These are phyloP conservation scores for Numenius phaeopus DNA, from an alignment of 2,797 vertebrate genomes.

Conservation along the genomic window DNA sequence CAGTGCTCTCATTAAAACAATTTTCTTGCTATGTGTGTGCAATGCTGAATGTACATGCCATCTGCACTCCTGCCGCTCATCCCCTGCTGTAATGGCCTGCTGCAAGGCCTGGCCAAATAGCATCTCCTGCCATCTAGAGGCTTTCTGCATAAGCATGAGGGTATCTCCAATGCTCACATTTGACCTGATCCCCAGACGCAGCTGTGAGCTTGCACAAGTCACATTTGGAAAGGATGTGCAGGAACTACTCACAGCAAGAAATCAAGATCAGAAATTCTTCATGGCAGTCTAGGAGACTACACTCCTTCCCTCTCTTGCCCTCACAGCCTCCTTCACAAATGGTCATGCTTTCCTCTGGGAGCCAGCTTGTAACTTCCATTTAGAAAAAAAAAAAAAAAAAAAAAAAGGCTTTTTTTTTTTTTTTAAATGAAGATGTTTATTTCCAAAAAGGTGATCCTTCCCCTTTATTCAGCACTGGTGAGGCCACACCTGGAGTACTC, in stretches of 20 bases:
- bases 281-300: not conserved
- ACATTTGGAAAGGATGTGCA: not conserved
- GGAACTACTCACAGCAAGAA: not conserved
- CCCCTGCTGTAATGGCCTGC: not conserved
- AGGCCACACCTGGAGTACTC: not conserved
- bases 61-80: not conserved
- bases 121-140: constrained; percentile 29
- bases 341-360: not conserved
- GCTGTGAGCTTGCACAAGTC: not conserved
- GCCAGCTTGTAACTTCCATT: not conserved
- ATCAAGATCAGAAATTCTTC: not conserved
- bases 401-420: not conserved
- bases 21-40: not conserved
- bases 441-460: not conserved
- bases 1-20: not conserved
- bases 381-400: not conserved
- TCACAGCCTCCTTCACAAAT: not conserved
- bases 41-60: not conserved
- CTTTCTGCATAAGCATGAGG: not conserved
- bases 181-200: not conserved
- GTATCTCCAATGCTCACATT: accelerated
- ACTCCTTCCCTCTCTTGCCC: not conserved
- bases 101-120: not conserved
- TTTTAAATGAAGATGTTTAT: not conserved
- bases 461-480: not conserved